A percentile compares a stretch with the other conserved stretches of the same genome.
These are phyloP conservation scores for Austrolebias charrua DNA, from an alignment of 2,797 vertebrate species.

Conservation along the genomic window DNA sequence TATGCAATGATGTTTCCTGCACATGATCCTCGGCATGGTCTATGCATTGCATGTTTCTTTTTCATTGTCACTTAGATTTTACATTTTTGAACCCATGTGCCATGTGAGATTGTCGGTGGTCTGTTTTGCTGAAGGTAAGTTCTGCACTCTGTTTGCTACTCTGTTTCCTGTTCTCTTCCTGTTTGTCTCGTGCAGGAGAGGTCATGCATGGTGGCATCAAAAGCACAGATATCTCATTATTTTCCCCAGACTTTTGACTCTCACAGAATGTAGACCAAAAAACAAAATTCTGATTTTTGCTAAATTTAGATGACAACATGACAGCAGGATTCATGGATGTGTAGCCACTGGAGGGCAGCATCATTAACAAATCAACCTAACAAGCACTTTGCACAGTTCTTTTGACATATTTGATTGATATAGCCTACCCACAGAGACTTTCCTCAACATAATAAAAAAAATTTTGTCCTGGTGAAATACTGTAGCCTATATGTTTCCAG, in stretches of 20 bases:
- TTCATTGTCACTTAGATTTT: constrained; percentile 25
- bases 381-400: not conserved
- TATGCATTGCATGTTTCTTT: constrained; percentile 16
- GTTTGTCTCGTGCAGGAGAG: constrained; percentile 76
- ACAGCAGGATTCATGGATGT: not conserved
- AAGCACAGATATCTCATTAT: constrained; percentile 35
- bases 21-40: constrained; percentile 17
- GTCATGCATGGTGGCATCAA: constrained; percentile 77
- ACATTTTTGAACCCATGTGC: constrained; percentile 38
- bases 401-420: not conserved
- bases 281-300: not conserved
- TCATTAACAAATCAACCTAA: constrained; percentile 12
- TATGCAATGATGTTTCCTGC: constrained; percentile 19
- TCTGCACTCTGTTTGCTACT: constrained; percentile 44
- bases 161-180: constrained; percentile 80
- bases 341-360: constrained; percentile 64
- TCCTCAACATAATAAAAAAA: too few species aligned
- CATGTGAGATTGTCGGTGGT: constrained; percentile 31
- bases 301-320: not conserved
- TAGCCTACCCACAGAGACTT: not conserved
- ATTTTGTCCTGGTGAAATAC: not conserved
- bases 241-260: not conserved
- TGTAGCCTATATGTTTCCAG: not conserved
- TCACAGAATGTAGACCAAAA: not conserved
- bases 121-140: constrained; percentile 32